Base-by-base conservation (phyloP, 2,113 vertebrate genomes). In the Silurus asotus region DNA sequence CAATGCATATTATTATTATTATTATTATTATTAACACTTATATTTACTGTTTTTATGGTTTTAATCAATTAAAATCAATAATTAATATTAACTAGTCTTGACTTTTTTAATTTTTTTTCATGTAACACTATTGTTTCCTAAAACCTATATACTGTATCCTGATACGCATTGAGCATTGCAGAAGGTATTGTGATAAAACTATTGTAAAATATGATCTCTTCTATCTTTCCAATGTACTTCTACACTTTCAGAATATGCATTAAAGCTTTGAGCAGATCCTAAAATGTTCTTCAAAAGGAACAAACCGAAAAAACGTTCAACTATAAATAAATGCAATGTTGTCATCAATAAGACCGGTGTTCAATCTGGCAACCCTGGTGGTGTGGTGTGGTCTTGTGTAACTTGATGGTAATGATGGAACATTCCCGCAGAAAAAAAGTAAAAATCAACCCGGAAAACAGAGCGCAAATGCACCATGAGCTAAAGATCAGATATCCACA, bases 341-440 rank as follows among this genome's bases (percentile, higher is more conserved):
- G 45, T 48, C 15, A 9, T 65, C 62, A 20, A 3, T 59, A 11
- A 1, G 37, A 45, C 1, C 6, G 2, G 56, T 11, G 56, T 13
- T 48, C 17, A 61, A 80, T 80, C 77, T 80, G 77, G 77, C 56
- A 61, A 59, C 77, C 77, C 77, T 37, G n/a, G 13, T 28, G 25
- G 17, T 37, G 67, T 70, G 67, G 77, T 11, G 56, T 61, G 77
- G 11, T 48, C 37, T 61, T 80, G 37, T 61, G 19, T 48, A 79
- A 61, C 37, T 37, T 37, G 23, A 55, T 45, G 77, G 28, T 79
- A 61, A 0, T 23, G 58, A 61, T 58, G 59, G 37, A 37, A 37
- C 37, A 37, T 37, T 80, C 28, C 77, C 25, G 14, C 37, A 37
- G 17, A 37, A 25, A 37, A 77, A 23, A 56, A 79, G 28, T 28